These are phyloP conservation scores for Ditula angustiorana DNA, from an alignment of 2,888 invertebrate genomes.

Conservation along the genomic window DNA sequence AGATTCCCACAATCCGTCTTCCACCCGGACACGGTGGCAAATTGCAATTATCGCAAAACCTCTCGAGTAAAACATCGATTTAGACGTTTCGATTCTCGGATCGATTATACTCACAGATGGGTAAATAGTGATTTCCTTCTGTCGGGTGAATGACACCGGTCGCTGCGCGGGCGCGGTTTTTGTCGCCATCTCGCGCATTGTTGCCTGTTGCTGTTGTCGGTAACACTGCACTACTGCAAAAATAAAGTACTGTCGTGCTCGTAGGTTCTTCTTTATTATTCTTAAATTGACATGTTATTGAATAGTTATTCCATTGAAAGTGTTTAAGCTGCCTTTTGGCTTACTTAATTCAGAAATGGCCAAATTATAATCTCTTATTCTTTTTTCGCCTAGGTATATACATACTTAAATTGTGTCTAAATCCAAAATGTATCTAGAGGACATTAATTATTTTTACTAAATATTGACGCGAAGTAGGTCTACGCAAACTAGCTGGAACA, in stretches of 20 bases:
- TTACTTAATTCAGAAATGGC: background rate
- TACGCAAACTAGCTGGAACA: too few relatives aligned
- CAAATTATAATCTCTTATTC: background rate
- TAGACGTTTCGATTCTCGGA: conserved; percentile 51
- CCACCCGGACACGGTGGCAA: conserved; percentile 46
- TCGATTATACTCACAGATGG: conserved; percentile 50
- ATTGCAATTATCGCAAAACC: conserved; percentile 45
- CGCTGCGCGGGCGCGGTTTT: conserved; percentile 46
- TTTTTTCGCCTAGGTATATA: background rate
- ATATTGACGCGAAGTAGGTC: background rate
- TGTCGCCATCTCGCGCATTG: conserved; percentile 55
- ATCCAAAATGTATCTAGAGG: background rate
- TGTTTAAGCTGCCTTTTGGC: background rate
- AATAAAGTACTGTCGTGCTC: conserved; percentile 17
- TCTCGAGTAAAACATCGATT: conserved; percentile 45
- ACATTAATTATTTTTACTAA: background rate
- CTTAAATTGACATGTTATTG: background rate
- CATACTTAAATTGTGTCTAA: background rate
- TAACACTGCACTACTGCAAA: conserved; percentile 19
- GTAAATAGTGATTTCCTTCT: conserved; percentile 64
- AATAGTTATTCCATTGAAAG: too few relatives aligned
- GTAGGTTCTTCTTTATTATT: background rate
- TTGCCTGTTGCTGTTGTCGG: conserved; percentile 61
- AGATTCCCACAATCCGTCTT: conserved; percentile 41
- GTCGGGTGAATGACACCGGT: conserved; percentile 65